Base-by-base conservation (phyloP, 2,888 invertebrate genomes). In the Lasioglossum marginatum region DNA sequence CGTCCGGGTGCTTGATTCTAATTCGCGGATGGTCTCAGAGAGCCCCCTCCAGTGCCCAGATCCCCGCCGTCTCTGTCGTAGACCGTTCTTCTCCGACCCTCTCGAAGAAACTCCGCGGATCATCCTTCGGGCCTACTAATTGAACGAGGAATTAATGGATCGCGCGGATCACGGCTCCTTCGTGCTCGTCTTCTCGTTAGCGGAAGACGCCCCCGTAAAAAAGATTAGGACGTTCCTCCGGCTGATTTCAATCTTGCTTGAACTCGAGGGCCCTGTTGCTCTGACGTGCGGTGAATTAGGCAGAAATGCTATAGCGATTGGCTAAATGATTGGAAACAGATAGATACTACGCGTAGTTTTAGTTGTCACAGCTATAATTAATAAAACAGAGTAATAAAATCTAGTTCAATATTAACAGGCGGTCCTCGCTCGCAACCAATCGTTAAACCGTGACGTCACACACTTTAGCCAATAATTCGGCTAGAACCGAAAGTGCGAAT, bases 1-100 rank as follows among this genome's bases (percentile, higher is more conserved):
- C 89, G 83, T 88, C 79, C 85, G 84, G 86, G 79, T 82, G 89
- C 90, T 89, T 90, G 92, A 92, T 92, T 91, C 90, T 92, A 92
- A 92, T 92, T 91, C 91, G 79, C 75, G 71, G 85, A 87, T 88
- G 81, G 80, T 89, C 90, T 88, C 87, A 4, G 12, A 23, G 23
- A 52, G 23, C 19, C 19, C 23, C 48, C 6, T 8, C 6, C 6
- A 6, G 23, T 48, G 23, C 48, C 48, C 23, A 8, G 48, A 48
- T 23, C 52, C 23, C 70, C 70, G 45, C 60, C 60, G 66, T 37
- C 73, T 40, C 90, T 86, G 74, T 73, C 68, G 83, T 81, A 78
- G 88, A 48, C 48, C 48, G 48, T 23, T 48, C 48, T 48, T 6
- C 87, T 85, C 87, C 40, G 19, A 19, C 60, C 37, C 71, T 63